Conservation (phyloP, 2,797 vertebrate species). For the Loriculus beryllinus region DNA sequence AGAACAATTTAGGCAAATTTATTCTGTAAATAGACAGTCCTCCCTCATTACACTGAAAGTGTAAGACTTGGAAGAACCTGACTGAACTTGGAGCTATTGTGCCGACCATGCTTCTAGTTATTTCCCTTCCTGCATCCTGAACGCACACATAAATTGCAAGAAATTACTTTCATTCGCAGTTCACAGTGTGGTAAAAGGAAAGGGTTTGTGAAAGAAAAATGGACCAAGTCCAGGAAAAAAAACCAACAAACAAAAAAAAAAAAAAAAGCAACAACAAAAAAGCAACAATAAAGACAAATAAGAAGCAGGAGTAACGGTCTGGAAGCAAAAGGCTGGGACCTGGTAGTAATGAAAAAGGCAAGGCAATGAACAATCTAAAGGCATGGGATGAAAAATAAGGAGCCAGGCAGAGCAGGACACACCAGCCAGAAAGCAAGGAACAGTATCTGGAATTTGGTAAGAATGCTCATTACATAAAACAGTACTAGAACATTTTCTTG, state of each 20-base stretch:
- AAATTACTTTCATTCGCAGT: neutral
- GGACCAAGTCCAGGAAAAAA: neutral
- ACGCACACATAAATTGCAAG: neutral
- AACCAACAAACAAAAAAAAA: neutral
- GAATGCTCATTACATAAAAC: neutral
- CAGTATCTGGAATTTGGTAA: neutral
- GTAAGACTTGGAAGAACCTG: neutral
- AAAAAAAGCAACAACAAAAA: neutral
- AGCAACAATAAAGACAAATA: neutral
- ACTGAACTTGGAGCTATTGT: neutral
- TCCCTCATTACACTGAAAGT: neutral
- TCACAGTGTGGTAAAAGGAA: neutral
- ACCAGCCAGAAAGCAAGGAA: neutral
- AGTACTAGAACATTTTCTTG: neutral
- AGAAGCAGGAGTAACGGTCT: neutral
- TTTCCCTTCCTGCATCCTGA: neutral
- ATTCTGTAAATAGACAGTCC: neutral
- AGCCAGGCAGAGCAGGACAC: neutral
- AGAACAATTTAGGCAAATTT: neutral
- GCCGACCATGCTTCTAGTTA: neutral
- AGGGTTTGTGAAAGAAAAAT: neutral
- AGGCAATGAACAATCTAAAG: neutral
- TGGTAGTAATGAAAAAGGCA: neutral
- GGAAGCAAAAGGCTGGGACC: neutral
- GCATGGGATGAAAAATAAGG: neutral